A percentile compares a stretch with the other conserved stretches of the same genome.
Conservation (phyloP, 2,797 vertebrate species). For the Helicolenus hilgendorfi region DNA sequence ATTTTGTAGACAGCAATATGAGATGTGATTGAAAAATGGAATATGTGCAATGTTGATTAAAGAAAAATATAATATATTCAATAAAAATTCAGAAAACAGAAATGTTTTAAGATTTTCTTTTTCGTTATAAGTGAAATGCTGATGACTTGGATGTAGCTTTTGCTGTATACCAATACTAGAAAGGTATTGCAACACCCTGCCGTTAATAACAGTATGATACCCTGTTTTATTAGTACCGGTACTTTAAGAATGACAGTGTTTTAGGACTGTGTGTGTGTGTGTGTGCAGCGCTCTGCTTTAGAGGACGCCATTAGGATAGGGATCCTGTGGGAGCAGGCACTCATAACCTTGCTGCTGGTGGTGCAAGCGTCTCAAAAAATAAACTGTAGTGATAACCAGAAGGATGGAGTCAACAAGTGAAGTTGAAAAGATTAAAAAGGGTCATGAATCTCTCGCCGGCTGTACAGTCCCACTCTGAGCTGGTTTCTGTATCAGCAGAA, state of each 20-base stretch:
- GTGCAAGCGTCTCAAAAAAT: not conserved
- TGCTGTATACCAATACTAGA: not conserved
- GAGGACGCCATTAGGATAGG: not conserved
- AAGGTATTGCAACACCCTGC: not conserved
- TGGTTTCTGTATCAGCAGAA: no score
- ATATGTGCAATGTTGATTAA: conserved; percentile 93
- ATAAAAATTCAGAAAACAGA: conserved; percentile 89
- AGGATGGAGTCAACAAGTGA: not conserved
- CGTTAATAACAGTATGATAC: not conserved
- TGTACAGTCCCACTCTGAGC: not conserved
- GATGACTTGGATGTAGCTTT: not conserved
- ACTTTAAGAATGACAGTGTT: not conserved
- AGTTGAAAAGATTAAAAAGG: not conserved
- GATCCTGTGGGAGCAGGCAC: not conserved
- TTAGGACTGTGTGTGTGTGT: not conserved
- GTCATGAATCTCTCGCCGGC: not conserved
- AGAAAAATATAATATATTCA: conserved; percentile 92
- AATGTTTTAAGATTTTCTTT: not conserved
- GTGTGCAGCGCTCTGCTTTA: not conserved
- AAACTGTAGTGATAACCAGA: not conserved
- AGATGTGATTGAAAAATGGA: conserved; percentile 92
- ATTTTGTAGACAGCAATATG: conserved; percentile 94
- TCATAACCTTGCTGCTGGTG: not conserved
- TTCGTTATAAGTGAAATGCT: not conserved
- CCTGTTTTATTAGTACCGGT: not conserved